phyloP scores from a whole-genome alignment of 2,888 invertebrate genomes.

The Chloroclystis v-ata region DNA sequence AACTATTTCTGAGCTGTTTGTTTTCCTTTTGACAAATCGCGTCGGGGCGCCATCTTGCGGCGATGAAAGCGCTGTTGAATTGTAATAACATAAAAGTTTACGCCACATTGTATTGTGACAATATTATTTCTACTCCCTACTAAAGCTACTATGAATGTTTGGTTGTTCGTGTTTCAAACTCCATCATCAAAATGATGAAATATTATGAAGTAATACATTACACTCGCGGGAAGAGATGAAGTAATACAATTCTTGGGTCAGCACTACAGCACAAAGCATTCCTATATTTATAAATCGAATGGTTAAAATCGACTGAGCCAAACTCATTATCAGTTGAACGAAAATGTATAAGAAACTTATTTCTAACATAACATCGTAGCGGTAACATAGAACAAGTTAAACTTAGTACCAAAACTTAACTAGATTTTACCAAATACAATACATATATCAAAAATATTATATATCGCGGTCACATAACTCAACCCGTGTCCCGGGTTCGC shows the following conservation, averaged over 20 bases:
- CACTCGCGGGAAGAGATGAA: too few species aligned
- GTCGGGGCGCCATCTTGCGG: constrained; percentile 64
- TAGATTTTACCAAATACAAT: constrained; percentile 52
- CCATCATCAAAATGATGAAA: too few species aligned
- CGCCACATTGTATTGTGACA: constrained; percentile 4
- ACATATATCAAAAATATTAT: constrained; percentile 66
- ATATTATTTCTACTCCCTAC: constrained; percentile 4
- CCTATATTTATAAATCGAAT: too few species aligned
- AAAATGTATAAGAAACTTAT: too few species aligned
- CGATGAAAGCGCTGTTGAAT: constrained; percentile 33
- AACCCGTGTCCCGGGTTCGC: constrained; percentile 61
- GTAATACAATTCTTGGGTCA: too few species aligned
- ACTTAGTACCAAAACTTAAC: constrained; percentile 34
- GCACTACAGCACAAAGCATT: too few species aligned
- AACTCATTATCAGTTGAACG: too few species aligned
- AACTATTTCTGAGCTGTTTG: constrained; percentile 73
- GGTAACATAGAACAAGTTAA: constrained; percentile 16
- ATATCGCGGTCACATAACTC: constrained; percentile 68
- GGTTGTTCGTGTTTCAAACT: too few species aligned
- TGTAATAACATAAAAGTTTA: constrained; percentile 21
- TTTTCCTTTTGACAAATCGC: constrained; percentile 73
- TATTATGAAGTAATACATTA: too few species aligned
- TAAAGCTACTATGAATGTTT: too few species aligned
- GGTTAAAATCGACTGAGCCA: too few species aligned
- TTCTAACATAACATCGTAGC: too few species aligned